phyloP scores from a whole-genome alignment of 1,140 invertebrate species.

The Cyclargus thomasi region DNA sequence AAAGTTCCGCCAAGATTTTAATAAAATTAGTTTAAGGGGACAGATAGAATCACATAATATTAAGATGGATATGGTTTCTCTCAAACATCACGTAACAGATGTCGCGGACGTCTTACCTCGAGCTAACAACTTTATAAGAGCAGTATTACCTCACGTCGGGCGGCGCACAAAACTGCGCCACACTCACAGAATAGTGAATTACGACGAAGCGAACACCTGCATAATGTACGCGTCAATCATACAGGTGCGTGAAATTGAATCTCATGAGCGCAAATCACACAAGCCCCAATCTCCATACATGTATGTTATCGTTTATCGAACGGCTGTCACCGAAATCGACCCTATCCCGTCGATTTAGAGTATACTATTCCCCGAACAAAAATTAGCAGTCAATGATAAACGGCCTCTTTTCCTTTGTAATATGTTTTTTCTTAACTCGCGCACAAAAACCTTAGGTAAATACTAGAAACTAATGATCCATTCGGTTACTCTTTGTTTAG shows the following conservation, averaged over 20 bases:
- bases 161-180: neutral
- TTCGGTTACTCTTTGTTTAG: neutral
- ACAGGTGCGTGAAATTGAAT: constrained; percentile 60
- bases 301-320: constrained; percentile 18
- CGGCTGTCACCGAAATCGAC: constrained; percentile 26
- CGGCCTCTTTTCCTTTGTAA: constrained; percentile 30
- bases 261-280: constrained; percentile 64
- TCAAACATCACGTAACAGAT: too few relatives aligned
- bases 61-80: too few relatives aligned
- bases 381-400: constrained; percentile 35
- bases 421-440: constrained; percentile 20
- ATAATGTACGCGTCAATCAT: constrained; percentile 63
- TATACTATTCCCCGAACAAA: constrained; percentile 18
- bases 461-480: neutral
- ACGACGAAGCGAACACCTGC: constrained; percentile 48
- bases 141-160: neutral
- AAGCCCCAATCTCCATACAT: constrained; percentile 51
- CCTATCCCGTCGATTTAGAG: constrained; percentile 26
- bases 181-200: constrained; percentile 47
- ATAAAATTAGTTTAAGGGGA: too few relatives aligned
- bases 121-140: constrained; percentile 1
- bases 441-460: constrained; percentile 10
- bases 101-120: too few relatives aligned
- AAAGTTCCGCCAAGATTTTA: too few relatives aligned
- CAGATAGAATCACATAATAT: too few relatives aligned